phyloP scores from a whole-genome alignment of 2,797 vertebrate species.

The Hippocampus kuda region DNA sequence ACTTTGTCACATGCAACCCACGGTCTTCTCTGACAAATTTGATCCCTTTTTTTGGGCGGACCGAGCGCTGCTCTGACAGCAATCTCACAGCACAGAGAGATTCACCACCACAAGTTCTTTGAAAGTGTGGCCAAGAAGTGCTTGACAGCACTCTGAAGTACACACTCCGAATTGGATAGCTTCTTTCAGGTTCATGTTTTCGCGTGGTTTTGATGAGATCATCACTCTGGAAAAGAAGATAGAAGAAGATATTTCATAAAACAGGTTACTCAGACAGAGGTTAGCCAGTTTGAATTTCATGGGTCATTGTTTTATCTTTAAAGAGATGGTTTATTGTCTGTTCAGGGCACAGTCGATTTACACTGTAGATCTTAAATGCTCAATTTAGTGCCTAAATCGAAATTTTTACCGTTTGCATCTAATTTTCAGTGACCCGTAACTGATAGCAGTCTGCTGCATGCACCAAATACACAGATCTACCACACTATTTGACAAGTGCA shows the following conservation, averaged over 20 bases:
- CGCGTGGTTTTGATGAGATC: neutral
- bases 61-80: neutral
- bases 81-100: neutral
- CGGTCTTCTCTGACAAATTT: neutral
- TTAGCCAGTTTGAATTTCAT: neutral
- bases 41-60: neutral
- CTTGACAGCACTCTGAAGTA: neutral
- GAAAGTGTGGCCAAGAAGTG: neutral
- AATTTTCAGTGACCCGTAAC: neutral
- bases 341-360: neutral
- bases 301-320: neutral
- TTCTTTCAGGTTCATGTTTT: neutral
- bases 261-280: neutral
- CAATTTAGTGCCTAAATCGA: neutral
- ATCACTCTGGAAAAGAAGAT: neutral
- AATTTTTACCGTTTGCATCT: neutral
- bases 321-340: neutral
- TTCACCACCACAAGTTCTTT: neutral
- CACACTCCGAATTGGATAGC: neutral
- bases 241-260: neutral
- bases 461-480: neutral
- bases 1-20: neutral
- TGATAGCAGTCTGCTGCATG: neutral
- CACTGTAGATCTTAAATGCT: neutral
- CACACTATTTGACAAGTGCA: neutral